phyloP scores from a whole-genome alignment of 2,888 invertebrate genomes.

The Chaitophorus viminalis region DNA sequence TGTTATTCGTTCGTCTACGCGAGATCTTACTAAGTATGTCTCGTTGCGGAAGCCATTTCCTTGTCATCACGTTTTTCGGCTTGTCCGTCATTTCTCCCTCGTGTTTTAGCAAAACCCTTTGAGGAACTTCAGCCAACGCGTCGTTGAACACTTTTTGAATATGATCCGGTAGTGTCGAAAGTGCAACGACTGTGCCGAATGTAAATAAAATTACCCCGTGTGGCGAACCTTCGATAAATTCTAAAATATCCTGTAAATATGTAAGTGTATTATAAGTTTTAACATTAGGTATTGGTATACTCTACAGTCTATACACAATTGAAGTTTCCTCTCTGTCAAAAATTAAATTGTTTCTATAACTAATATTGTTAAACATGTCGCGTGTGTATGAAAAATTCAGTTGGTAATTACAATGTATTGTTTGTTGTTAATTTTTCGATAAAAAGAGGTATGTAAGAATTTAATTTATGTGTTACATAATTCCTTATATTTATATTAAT shows the following conservation, averaged over 20 bases:
- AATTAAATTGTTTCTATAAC: too few relatives aligned
- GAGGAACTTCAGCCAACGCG: slow-evolving; percentile 80
- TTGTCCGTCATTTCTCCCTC: slow-evolving; percentile 75
- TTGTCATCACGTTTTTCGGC: slow-evolving; percentile 79
- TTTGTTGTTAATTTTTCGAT: too few relatives aligned
- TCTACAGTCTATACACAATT: background rate
- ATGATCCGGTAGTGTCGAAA: slow-evolving; percentile 81
- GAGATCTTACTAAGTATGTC: slow-evolving; percentile 70
- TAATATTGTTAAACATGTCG: too few relatives aligned
- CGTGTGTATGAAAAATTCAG: too few relatives aligned
- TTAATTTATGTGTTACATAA: too few relatives aligned
- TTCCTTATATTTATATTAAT: too few relatives aligned
- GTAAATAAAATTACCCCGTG: slow-evolving; percentile 83
- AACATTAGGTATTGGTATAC: too few relatives aligned
- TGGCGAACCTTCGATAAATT: slow-evolving; percentile 39
- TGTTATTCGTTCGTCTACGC: background rate
- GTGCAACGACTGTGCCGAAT: slow-evolving; percentile 85
- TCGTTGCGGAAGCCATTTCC: slow-evolving; percentile 76
- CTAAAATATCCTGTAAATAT: slow-evolving; percentile 35
- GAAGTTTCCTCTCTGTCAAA: background rate
- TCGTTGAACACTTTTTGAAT: slow-evolving; percentile 76
- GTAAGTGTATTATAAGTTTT: too few relatives aligned
- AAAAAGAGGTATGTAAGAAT: too few relatives aligned
- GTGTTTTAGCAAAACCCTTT: slow-evolving; percentile 86
- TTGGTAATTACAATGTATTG: too few relatives aligned